Base-by-base conservation (phyloP, 2,113 vertebrate genomes). In the Mastomys natalensis region DNA sequence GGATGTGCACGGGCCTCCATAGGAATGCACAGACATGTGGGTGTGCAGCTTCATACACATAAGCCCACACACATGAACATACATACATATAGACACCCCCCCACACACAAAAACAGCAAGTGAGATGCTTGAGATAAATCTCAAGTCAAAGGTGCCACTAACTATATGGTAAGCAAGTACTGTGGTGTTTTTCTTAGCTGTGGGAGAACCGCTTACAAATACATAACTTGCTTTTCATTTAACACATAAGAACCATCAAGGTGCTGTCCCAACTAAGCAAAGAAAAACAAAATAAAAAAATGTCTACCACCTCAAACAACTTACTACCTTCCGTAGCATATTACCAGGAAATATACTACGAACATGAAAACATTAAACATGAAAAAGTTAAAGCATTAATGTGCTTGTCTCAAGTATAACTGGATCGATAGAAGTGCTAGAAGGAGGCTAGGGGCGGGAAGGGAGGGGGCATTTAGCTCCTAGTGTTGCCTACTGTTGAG, bases 191-290 rank as follows among this genome's bases (percentile, higher is more conserved):
- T 76, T 91, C 86, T 85, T 91, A 89, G 70, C 68, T 87, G 77
- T 34, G 2, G 24, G 73, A 77, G 55, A 15, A 51, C 64, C 7
- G n/a, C 70, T 87, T 53, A 80, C 19, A 94, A 89, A 93, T 43
- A 74, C 62, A 45, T 91, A 37, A 55, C 37, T 89, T 66, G 82
- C 76, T 48, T 96, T 96, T 92, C 45, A 73, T 72, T 93, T 53
- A 60, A 48, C 55, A 96, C 94, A 89, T 9, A 91, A 43, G 93
- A 90, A 73, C 13, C 26, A 88, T 55, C 7, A 43, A 66, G 72
- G 31, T 60, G 85, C 91, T 58, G 64, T 31, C 55, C 24, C 34
- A 64, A 22, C 17, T 72, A 85, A 92, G 45, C 10, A 21, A 29
- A 77, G 76, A 26, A 70, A 92, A 89, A 55, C 15, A 64, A 68